These are phyloP conservation scores for Lerista edwardsae DNA, from an alignment of 2,797 vertebrate genomes.

Conservation along the genomic window DNA sequence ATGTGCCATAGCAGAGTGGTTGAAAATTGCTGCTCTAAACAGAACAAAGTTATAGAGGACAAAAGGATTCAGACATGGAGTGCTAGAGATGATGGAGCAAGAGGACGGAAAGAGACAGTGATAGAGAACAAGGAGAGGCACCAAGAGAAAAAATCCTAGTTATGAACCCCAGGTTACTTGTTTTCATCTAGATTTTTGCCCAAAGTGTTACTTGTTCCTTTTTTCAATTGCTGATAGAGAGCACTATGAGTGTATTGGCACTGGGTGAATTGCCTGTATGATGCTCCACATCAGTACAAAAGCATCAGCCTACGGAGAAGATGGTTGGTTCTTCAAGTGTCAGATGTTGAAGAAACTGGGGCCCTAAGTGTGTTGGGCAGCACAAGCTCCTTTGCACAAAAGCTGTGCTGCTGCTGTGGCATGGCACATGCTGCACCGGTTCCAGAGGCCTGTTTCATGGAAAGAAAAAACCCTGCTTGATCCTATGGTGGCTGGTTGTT, in stretches of 20 bases:
- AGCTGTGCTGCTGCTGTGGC: too few relatives aligned
- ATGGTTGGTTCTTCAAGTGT: background rate
- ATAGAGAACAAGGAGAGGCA: constrained; percentile 11
- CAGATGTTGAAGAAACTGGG: background rate
- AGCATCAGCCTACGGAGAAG: background rate
- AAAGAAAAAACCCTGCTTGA: too few relatives aligned
- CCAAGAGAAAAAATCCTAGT: constrained; percentile 19
- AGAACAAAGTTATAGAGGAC: constrained; percentile 47
- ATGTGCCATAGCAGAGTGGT: too few relatives aligned
- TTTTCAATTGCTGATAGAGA: too few relatives aligned
- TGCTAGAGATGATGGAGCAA: constrained; percentile 21
- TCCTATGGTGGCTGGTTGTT: too few relatives aligned
- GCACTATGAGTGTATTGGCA: too few relatives aligned
- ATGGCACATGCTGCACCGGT: background rate
- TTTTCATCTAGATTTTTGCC: background rate
- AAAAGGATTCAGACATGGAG: constrained; percentile 53
- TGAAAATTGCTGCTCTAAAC: too few relatives aligned
- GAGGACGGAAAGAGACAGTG: background rate
- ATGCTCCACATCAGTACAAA: background rate
- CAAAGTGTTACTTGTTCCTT: too few relatives aligned
- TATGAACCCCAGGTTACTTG: background rate
- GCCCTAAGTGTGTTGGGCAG: too few relatives aligned
- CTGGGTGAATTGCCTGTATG: background rate
- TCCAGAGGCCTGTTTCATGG: too few relatives aligned
- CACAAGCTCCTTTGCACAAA: too few relatives aligned